Conservation (phyloP, 2,797 vertebrate species). For the Triplophysa yarkandensis region DNA sequence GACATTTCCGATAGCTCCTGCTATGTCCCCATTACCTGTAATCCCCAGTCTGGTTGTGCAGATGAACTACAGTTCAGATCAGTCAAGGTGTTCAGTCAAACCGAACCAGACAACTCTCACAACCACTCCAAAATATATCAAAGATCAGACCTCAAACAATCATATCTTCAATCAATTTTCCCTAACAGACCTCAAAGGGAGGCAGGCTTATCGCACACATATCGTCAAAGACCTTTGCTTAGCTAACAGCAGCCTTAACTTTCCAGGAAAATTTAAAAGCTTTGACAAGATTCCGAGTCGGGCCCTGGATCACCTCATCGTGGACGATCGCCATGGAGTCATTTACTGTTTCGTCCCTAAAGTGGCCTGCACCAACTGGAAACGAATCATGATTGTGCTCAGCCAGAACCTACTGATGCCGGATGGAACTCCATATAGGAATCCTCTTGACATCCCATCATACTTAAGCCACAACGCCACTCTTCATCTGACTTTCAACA, state of each 20-base stretch:
- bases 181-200: neutral
- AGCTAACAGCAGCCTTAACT: neutral
- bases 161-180: neutral
- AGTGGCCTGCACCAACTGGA: conserved; percentile 94
- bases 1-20: conserved; percentile 1
- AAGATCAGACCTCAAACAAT: neutral
- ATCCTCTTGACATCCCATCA: conserved; percentile 83
- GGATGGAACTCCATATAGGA: conserved; percentile 80
- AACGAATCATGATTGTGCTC: conserved; percentile 90
- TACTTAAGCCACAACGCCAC: conserved; percentile 84
- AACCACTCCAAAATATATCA: neutral
- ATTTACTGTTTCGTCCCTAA: conserved; percentile 98
- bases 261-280: conserved; percentile 5
- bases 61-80: neutral
- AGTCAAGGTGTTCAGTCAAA: conserved; percentile 7
- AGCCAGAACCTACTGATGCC: conserved; percentile 84
- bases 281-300: conserved; percentile 81
- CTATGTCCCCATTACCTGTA: neutral
- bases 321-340: conserved; percentile 88
- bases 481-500: conserved; percentile 79
- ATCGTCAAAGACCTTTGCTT: neutral
- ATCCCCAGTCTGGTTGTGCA: neutral
- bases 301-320: conserved; percentile 89
- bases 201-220: neutral
- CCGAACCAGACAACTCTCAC: conserved; percentile 2